phyloP scores from a whole-genome alignment of 2,888 invertebrate species.

The Sthenelais limicola region DNA sequence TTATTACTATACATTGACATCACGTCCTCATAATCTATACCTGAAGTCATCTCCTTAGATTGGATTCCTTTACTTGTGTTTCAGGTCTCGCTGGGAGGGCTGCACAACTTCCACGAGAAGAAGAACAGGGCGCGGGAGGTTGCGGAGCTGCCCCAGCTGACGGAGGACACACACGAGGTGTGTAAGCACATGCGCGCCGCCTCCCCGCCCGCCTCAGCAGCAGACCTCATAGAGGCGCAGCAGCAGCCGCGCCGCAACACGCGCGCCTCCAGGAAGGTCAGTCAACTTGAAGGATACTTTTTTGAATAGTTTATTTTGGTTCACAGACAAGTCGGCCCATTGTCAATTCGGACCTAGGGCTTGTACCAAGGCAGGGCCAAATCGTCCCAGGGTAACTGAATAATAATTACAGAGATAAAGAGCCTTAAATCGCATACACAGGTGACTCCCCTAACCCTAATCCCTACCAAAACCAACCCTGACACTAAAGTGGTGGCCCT shows the following conservation, averaged over 20 bases:
- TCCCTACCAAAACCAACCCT: too few relatives aligned
- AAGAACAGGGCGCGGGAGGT: constrained; percentile 78
- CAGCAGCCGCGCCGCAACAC: constrained; percentile 61
- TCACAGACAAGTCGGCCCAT: too few relatives aligned
- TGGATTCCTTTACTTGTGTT: neutral
- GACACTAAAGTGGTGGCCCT: too few relatives aligned
- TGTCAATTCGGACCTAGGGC: too few relatives aligned
- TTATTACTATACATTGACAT: neutral
- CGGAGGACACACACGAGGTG: constrained; percentile 96
- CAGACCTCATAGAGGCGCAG: constrained; percentile 77
- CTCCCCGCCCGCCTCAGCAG: constrained; percentile 93
- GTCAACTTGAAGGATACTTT: too few relatives aligned
- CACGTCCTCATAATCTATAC: neutral
- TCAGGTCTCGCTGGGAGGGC: constrained; percentile 86
- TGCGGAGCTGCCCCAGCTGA: constrained; percentile 82
- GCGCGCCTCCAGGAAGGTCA: constrained; percentile 71
- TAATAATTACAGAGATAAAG: too few relatives aligned
- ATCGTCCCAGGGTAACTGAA: too few relatives aligned
- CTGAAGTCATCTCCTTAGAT: too few relatives aligned
- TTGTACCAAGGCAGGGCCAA: too few relatives aligned
- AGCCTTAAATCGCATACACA: too few relatives aligned
- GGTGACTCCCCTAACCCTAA: too few relatives aligned
- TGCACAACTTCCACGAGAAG: constrained; percentile 83
- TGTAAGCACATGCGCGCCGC: constrained; percentile 94
- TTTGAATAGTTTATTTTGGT: too few relatives aligned